phyloP scores from a whole-genome alignment of 2,113 vertebrate genomes.

The crab-eating macaque (Macaca fascicularis) region T2T-MFA8v1.1 NC_088380.1:167115001-167115500 shows the following conservation, averaged over 20 bases:
- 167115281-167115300: fast-evolving
- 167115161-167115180: background rate
- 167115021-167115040: background rate
- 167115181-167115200: background rate
- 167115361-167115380: background rate
- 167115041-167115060: background rate
- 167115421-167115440: background rate
- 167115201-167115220: background rate
- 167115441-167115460: background rate
- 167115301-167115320: fast-evolving
- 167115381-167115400: background rate
- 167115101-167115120: background rate
- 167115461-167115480: too few relatives aligned
- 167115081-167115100: background rate
- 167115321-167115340: fast-evolving
- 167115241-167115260: background rate
- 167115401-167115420: background rate
- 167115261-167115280: background rate
- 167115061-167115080: background rate
- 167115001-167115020: fast-evolving
- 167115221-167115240: background rate
- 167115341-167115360: background rate
- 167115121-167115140: background rate
- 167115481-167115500: too few relatives aligned
- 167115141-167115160: background rate